A percentile compares a stretch with the other conserved stretches of the same genome.
Evolutionary conservation across 2,113 vertebrate species (phyloP).

Genomic region (Caracal caracal): DNA sequence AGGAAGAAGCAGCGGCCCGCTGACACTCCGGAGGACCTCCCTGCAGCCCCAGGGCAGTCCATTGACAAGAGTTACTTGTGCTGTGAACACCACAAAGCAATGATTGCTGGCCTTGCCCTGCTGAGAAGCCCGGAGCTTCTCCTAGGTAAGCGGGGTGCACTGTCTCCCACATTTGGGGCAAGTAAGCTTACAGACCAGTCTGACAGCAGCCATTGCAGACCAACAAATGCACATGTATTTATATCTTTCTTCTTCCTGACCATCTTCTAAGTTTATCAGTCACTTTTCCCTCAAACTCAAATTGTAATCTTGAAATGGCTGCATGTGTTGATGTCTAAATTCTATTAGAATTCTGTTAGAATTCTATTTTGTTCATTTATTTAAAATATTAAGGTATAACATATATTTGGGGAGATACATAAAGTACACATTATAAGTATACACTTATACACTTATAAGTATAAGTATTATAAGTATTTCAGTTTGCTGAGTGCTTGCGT

Average conservation of each 20-base stretch:
- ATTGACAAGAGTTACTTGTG: conserved; percentile 95
- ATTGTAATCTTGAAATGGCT: neutral
- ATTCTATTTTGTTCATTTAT: neutral
- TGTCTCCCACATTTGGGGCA: rapidly evolving
- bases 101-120: conserved; percentile 93
- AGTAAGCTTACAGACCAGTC: neutral
- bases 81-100: conserved; percentile 96
- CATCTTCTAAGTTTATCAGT: neutral
- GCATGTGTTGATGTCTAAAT: neutral
- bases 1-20: conserved; percentile 87
- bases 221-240: rapidly evolving
- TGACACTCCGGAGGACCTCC: conserved; percentile 28
- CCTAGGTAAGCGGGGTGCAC: conserved; percentile 75
- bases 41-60: conserved; percentile 40
- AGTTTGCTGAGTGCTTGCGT: neutral
- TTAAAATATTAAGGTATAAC: neutral
- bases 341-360: too few relatives aligned
- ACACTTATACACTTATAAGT: too few relatives aligned
- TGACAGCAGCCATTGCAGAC: neutral
- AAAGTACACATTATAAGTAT: neutral
- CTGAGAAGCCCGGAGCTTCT: conserved; percentile 82
- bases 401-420: neutral
- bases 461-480: neutral
- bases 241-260: neutral
- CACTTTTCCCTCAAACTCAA: neutral